Evolutionary conservation across 2,797 vertebrate genomes (phyloP).

Genomic region (Alauda arvensis): DNA sequence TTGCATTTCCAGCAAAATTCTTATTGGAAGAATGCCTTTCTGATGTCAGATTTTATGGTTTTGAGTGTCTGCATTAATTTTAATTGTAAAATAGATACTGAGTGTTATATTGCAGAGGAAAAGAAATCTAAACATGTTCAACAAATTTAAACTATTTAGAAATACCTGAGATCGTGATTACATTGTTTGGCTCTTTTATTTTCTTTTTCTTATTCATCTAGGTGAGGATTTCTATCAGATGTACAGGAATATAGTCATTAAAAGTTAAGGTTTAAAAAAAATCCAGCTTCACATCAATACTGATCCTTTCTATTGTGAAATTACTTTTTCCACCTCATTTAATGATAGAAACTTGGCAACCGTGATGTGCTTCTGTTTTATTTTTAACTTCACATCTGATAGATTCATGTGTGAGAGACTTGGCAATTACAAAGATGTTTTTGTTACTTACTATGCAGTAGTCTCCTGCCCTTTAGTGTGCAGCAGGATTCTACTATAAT

Average conservation of each 20-base stretch:
- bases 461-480: neutral
- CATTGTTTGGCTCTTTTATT: neutral
- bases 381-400: constrained; percentile 13
- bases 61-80: neutral
- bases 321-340: constrained; percentile 46
- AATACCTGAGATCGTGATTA: neutral
- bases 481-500: neutral
- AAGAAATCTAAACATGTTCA: neutral
- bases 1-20: neutral
- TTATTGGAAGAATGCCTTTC: neutral
- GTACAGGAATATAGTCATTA: neutral
- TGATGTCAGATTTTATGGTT: neutral
- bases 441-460: neutral
- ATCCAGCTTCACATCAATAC: neutral
- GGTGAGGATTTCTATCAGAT: neutral
- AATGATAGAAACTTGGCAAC: neutral
- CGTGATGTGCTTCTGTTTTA: neutral
- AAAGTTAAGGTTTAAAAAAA: neutral
- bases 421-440: neutral
- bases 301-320: constrained; percentile 33
- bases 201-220: neutral
- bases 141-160: neutral
- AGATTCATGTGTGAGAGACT: neutral
- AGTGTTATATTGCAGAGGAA: neutral
- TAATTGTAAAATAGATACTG: neutral